Conservation (phyloP, 2,797 vertebrate genomes). For the Enteromius mattozi region DNA sequence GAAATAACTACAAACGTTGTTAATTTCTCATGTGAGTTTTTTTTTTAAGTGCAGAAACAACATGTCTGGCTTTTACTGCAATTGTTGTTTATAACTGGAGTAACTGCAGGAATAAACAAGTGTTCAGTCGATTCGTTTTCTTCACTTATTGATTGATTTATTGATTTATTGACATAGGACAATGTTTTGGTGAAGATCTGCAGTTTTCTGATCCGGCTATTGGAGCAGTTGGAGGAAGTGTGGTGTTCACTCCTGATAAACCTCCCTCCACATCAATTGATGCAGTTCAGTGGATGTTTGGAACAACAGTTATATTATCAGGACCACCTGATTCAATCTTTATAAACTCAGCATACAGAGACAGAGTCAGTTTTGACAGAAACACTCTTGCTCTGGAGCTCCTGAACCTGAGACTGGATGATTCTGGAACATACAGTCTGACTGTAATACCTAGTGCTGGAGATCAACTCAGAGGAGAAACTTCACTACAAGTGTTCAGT, state of each 20-base stretch:
- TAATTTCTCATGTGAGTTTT: too few relatives aligned
- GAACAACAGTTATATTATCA: fast-evolving
- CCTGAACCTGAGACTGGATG: fast-evolving
- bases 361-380: too few relatives aligned
- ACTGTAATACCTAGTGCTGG: fast-evolving
- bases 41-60: too few relatives aligned
- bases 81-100: too few relatives aligned
- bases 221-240: neutral
- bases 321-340: fast-evolving
- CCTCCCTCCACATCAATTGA: neutral
- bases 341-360: fast-evolving
- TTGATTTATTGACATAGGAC: too few relatives aligned
- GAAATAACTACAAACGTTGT: too few relatives aligned
- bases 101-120: too few relatives aligned
- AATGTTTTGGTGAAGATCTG: neutral
- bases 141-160: too few relatives aligned
- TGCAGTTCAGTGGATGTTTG: neutral
- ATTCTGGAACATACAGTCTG: neutral
- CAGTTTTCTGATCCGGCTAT: neutral
- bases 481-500: neutral
- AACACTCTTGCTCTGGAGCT: neutral
- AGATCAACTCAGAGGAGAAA: fast-evolving
- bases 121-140: too few relatives aligned
- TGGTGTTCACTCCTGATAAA: neutral
- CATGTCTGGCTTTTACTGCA: too few relatives aligned